Conservation (phyloP, 2,797 vertebrate genomes). For the Menidia menidia region DNA sequence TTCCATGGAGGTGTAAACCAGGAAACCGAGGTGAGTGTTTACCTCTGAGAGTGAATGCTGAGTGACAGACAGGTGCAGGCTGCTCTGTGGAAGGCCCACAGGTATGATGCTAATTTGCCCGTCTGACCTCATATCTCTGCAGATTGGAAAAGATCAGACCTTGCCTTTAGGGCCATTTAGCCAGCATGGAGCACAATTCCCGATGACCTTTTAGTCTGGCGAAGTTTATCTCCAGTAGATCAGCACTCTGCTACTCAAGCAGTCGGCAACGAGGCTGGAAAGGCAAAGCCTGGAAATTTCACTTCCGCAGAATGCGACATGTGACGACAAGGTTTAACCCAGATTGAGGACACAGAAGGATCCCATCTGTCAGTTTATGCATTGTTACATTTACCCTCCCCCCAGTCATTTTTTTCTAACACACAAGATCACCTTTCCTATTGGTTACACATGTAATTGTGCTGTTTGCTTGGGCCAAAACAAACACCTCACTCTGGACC, state of each 20-base stretch:
- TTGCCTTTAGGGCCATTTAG: constrained; percentile 60
- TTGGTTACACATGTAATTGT: constrained; percentile 58
- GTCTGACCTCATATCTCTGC: constrained; percentile 38
- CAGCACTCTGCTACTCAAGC: constrained; percentile 19
- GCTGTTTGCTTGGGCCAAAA: constrained; percentile 53
- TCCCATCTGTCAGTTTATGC: constrained; percentile 73
- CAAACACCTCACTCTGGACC: constrained; percentile 44
- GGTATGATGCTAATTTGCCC: constrained; percentile 40
- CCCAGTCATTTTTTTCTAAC: constrained; percentile 29
- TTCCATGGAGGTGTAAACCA: not conserved
- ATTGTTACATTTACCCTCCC: constrained; percentile 59
- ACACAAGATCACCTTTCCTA: constrained; percentile 32
- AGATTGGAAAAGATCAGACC: constrained; percentile 69
- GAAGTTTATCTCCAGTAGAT: constrained; percentile 56
- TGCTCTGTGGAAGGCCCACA: constrained; percentile 22
- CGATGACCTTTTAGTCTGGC: constrained; percentile 56
- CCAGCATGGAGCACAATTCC: constrained; percentile 52
- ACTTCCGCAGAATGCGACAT: constrained; percentile 35
- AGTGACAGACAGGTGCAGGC: constrained; percentile 60
- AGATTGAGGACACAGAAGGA: constrained; percentile 52
- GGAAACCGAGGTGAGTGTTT: constrained; percentile 33
- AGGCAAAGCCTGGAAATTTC: constrained; percentile 29
- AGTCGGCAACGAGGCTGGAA: constrained; percentile 19
- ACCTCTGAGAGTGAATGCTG: constrained; percentile 33
- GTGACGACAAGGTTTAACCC: constrained; percentile 31